Conservation (phyloP, 2,888 invertebrate genomes). For the Julus scandinavius region DNA sequence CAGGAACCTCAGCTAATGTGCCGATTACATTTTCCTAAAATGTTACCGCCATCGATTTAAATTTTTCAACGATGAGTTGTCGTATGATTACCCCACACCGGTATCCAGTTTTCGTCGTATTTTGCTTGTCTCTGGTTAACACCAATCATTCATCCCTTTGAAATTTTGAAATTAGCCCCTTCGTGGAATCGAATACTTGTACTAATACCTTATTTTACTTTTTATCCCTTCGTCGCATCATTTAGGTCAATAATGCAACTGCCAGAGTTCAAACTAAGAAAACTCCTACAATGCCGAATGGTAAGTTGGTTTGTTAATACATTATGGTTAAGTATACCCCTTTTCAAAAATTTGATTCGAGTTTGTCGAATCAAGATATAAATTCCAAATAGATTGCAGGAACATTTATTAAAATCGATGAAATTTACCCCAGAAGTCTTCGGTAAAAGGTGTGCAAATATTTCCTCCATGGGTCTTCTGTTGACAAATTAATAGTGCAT, state of each 20-base stretch:
- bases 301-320: constrained; percentile 71
- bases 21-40: not conserved
- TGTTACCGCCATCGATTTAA: not conserved
- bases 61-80: not conserved
- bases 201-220: constrained; percentile 50
- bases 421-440: not conserved
- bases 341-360: not conserved
- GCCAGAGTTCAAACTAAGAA: constrained; percentile 99
- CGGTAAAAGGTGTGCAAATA: not conserved
- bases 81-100: not conserved
- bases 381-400: not conserved
- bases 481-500: not conserved
- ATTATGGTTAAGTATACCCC: not conserved
- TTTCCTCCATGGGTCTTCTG: not conserved
- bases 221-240: constrained; percentile 65
- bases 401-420: not conserved
- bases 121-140: not conserved
- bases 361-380: not conserved
- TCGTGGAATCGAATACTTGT: not conserved
- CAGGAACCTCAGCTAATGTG: not conserved
- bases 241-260: constrained; percentile 98
- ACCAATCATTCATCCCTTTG: constrained; percentile 33
- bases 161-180: constrained; percentile 25
- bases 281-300: constrained; percentile 88
- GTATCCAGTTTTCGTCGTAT: not conserved